Percentiles rank a stretch among this genome's conserved stretches.
phyloP scores from a whole-genome alignment of 2,888 invertebrate species.

The Platerodrilus igneus region DNA sequence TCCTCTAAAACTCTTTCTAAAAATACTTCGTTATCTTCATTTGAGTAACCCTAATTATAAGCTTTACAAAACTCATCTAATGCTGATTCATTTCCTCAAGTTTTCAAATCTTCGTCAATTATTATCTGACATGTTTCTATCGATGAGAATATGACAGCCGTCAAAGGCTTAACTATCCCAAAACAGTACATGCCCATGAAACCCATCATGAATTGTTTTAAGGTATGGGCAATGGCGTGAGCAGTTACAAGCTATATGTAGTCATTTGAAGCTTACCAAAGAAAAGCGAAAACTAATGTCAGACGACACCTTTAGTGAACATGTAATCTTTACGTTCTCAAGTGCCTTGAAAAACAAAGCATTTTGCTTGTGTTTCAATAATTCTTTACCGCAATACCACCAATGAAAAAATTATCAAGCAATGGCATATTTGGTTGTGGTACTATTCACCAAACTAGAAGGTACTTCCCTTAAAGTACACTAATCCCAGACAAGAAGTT shows the following conservation, averaged over 20 bases:
- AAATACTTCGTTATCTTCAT: too few relatives aligned
- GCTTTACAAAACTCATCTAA: conserved; percentile 28
- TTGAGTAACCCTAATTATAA: too few relatives aligned
- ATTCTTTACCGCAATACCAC: conserved; percentile 29
- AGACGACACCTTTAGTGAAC: conserved; percentile 28
- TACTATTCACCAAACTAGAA: conserved; percentile 27
- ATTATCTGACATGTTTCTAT: conserved; percentile 13
- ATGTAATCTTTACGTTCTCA: conserved; percentile 29
- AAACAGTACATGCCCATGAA: conserved; percentile 29
- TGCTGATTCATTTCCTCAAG: too few relatives aligned
- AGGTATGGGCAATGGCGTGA: conserved; percentile 27
- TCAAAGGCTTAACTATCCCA: conserved; percentile 15
- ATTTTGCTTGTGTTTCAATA: conserved; percentile 18
- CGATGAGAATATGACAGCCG: conserved; percentile 17
- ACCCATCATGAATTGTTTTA: conserved; percentile 26
- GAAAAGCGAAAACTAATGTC: conserved; percentile 19
- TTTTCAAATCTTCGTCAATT: conserved; percentile 12
- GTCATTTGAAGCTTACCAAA: conserved; percentile 27
- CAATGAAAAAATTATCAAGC: conserved; percentile 28
- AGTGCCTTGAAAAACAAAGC: conserved; percentile 25
- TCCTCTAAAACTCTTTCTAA: too few relatives aligned
- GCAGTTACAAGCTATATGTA: conserved; percentile 23
- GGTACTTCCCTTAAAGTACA: conserved; percentile 76
- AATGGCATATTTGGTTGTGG: conserved; percentile 33
- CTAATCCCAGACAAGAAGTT: too few relatives aligned